Base-by-base conservation (phyloP, 2,797 vertebrate genomes). In the Smutsia temminckii region DNA sequence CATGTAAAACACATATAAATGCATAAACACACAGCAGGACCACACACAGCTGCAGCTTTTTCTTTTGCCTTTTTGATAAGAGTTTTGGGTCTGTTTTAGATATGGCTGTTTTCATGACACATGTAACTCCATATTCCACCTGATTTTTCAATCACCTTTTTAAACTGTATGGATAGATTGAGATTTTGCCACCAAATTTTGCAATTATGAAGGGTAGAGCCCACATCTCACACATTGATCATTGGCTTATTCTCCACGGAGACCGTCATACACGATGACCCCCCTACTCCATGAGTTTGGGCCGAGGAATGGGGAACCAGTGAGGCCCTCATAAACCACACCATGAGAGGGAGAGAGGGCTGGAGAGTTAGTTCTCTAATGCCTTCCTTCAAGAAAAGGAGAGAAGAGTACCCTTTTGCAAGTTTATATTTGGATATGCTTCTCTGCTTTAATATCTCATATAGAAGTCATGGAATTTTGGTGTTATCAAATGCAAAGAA, bases 211-310 rank as follows among this genome's bases (percentile, higher is more conserved):
- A 80, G 14, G 46, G 20, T 29, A 53, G 18, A 34, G 2, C 46
- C 10, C 18, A 4, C 42, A 32, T 83, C 37, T 93, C 63, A 40
- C 7, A 37, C 8, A 37, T 12, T 2, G 2, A 29, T 23, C 23
- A 21, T 59, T 32, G 1, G 25, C 23, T 23, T 69, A n/a, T 77
- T 85, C 55, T 59, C 66, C 66, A 21, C 5, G 64, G 55, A 72
- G 46, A 79, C 74, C 46, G 49, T 32, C 34, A 61, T 37, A 18
- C 1, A 66, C 7, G 21, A 20, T 77, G 63, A 69, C 14, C 1
- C 1, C 8, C 7, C 3, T 2, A n/a, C 12, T 46, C 14, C 4
- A 6, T n/a, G 27, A 34, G 9, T 71, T 64, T n/a, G 14, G 3
- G 32, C 81, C 59, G 10, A 57, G 21, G 14, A 57, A 69, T 8